Evolutionary conservation across 2,113 vertebrate genomes (phyloP).

Genomic region (Rallus limicola): DNA sequence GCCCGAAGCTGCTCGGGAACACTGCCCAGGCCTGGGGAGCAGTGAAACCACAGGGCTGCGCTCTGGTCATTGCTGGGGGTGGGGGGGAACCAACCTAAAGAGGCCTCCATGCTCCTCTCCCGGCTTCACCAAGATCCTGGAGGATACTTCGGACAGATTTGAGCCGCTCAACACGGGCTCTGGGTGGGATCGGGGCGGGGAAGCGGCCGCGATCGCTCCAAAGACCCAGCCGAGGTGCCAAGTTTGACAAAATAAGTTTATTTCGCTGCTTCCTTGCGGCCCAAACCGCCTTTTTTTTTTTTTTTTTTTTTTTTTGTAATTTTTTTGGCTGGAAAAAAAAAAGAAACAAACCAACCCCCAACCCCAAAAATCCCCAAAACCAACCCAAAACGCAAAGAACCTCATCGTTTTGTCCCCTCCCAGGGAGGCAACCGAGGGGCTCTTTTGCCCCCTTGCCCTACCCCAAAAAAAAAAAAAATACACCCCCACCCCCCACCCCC

Average conservation of each 20-base stretch:
- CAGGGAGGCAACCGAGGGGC: not conserved
- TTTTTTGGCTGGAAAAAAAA: slow-evolving; percentile 5
- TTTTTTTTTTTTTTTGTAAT: not conserved
- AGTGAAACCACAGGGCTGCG: not conserved
- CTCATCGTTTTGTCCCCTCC: not conserved
- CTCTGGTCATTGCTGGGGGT: too few species aligned
- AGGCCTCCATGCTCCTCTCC: rapidly evolving
- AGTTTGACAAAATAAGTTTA: slow-evolving; percentile 69
- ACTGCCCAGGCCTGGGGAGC: not conserved
- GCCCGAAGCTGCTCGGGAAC: rapidly evolving
- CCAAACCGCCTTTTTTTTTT: slow-evolving; percentile 10
- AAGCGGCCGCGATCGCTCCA: not conserved
- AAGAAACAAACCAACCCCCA: not conserved
- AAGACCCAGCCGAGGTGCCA: slow-evolving; percentile 38
- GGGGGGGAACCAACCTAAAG: not conserved
- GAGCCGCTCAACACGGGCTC: not conserved
- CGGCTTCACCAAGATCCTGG: not conserved
- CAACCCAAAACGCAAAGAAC: not conserved
- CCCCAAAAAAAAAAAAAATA: too few species aligned
- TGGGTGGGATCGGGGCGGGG: not conserved
- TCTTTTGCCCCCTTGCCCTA: not conserved
- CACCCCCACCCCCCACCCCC: too few species aligned
- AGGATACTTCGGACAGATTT: rapidly evolving
- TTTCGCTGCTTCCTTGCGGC: not conserved
- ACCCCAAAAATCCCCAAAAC: not conserved